Evolutionary conservation across 2,888 invertebrate species (phyloP).

Genomic region (Saturnia japonica): DNA sequence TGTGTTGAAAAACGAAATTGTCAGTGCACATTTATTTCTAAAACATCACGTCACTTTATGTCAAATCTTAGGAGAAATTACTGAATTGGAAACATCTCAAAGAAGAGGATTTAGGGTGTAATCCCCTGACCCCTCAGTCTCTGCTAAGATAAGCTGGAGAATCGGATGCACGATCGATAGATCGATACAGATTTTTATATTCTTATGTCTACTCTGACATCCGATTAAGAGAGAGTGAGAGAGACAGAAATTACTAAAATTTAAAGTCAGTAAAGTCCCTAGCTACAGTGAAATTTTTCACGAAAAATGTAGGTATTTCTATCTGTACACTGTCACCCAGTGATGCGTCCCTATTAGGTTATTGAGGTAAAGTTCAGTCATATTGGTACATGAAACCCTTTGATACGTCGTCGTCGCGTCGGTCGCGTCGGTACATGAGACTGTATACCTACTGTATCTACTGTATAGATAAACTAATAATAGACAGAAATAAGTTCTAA

Average conservation of each 20-base stretch:
- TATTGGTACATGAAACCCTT: neutral
- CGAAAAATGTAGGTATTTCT: neutral
- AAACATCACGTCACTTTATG: neutral
- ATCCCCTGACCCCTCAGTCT: neutral
- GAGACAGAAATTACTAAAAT: too few relatives aligned
- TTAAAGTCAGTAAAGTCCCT: too few relatives aligned
- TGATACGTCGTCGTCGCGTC: too few relatives aligned
- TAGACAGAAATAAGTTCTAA: neutral
- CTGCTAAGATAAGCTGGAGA: neutral
- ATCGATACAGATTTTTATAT: neutral
- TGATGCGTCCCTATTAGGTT: neutral
- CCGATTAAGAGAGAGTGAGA: too few relatives aligned
- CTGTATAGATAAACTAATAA: too few relatives aligned
- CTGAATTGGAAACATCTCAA: neutral
- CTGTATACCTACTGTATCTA: too few relatives aligned
- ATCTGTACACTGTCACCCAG: neutral
- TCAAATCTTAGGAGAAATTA: neutral
- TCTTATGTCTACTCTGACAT: neutral
- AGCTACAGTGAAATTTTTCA: too few relatives aligned
- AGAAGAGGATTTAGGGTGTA: neutral
- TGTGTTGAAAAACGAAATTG: neutral
- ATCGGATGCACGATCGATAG: too few relatives aligned
- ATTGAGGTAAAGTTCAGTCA: neutral
- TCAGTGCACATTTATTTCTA: neutral
- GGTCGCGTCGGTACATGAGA: too few relatives aligned